Base-by-base conservation (phyloP, 2,113 vertebrate genomes). In the Tetrao urogallus region DNA sequence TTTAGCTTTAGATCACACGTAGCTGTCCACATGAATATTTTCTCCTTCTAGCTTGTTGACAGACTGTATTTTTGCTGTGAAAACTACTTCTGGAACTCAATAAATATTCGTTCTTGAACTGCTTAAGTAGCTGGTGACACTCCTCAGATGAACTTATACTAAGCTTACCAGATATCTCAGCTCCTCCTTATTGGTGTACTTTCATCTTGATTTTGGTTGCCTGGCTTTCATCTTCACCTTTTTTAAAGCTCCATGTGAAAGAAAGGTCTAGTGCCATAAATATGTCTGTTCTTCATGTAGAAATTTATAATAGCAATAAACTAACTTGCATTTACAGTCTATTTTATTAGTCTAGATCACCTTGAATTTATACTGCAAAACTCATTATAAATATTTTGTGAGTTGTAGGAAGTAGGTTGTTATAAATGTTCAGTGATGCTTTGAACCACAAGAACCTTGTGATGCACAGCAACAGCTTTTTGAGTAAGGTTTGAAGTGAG, bases 341-440 rank as follows among this genome's bases (percentile, higher is more conserved):
- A 3, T 95, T 95, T 92, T 82, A 45, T 74, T 93, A 88, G 66
- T 82, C 22, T 75, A 19, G 13, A 60, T 96, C 89, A 75, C 56
- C 16, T 92, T 90, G 70, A 75, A 48, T 94, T 94, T 77, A 64
- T 94, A 94, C 69, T 69, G 56, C 30, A 67, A 85, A 83, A 56
- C 61, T 87, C 57, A 58, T 76, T 91, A 74, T 80, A 95, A 73
- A 64, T 64, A 16, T 85, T 50, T 85, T 32, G 34, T 91, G 58
- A 36, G 78, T 92, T 88, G 78, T 89, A 72, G 56, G 42, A 25
- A 54, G 7, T 79, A 45, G 52, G 30, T 75, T 67, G 60, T n/a
- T 74, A 21, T 71, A 65, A 65, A 42, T 52, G 82, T 63, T 65
- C 50, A 73, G 47, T 54, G 70, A 16, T 43, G 57, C 65, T 76